Base-by-base conservation (phyloP, 2,797 vertebrate species). In the Gymnothorax reevesii region DNA sequence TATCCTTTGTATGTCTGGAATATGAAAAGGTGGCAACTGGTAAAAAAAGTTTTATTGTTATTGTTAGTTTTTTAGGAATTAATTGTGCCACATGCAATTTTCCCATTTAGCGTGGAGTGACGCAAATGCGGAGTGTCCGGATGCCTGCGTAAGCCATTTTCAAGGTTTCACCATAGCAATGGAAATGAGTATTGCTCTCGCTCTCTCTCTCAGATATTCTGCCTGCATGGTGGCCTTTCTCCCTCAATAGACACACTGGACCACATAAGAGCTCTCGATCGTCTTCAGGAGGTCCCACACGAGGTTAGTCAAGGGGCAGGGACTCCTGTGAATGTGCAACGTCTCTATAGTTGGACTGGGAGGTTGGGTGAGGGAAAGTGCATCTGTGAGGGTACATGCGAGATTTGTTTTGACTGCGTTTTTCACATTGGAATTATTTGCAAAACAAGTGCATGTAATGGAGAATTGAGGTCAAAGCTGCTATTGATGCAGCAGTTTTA, bases 171-270 rank as follows among this genome's bases (percentile, higher is more conserved):
- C 33, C 33, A 42, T 42, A 42, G 33, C 33, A 42, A 42, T 42
- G 33, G 33, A 42, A 42, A 4, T 13, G 49, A n/a, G 52, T 12
- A 17, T 64, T 6, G 25, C 64, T 69, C 17, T 9, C 64, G 2
- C 64, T 3, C 13, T 33, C 0, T 3, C 15, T 13, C 83, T 22
- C 84, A 98, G 97, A 98, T 98, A 86, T 98, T 98, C 93, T 98
- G 97, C 94, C 96, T 98, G 92, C 97, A 98, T 75, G 97, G 97
- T 88, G 97, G 97, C 84, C 96, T 98, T n/a, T 98, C 97, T 59
- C 97, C 97, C 64, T 98, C 97, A 25, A 97, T 98, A 95, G 97
- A 98, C 94, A 98, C 97, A 92, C 96, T 98, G 95, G 97, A 98
- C 96, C 97, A 98, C 92, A 98, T 98, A 91, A 95, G 97, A 92